These are phyloP conservation scores for Laticauda laticaudata DNA, from an alignment of 2,113 vertebrate species.

Conservation along the genomic window DNA sequence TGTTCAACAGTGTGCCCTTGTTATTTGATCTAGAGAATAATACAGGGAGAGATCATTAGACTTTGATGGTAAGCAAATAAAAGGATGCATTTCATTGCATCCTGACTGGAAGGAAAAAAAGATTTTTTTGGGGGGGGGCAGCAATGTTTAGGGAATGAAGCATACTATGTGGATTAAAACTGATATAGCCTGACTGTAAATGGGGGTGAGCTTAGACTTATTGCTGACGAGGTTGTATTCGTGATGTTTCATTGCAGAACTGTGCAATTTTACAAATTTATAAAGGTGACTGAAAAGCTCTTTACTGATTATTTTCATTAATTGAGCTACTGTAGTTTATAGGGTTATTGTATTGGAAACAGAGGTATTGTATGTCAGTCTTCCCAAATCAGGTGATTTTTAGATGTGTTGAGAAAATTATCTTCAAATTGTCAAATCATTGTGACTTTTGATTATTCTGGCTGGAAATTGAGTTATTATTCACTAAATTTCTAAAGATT, in stretches of 20 bases:
- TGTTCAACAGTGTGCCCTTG: slow-evolving; percentile 20
- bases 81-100: slow-evolving; percentile 11
- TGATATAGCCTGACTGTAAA: background rate
- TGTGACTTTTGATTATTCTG: background rate
- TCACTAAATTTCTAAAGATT: background rate
- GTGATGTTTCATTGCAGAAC: background rate
- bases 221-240: background rate
- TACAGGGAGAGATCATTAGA: background rate
- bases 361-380: background rate
- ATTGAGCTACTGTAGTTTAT: background rate
- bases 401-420: background rate
- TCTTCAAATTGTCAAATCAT: background rate
- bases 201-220: background rate
- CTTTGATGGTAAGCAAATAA: slow-evolving; percentile 8
- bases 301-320: background rate
- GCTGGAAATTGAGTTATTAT: background rate
- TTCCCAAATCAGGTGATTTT: background rate
- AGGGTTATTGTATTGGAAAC: background rate
- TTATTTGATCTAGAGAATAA: background rate
- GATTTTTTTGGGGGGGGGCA: background rate
- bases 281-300: background rate
- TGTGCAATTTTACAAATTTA: background rate
- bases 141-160: background rate
- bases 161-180: background rate
- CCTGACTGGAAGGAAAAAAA: background rate